Evolutionary conservation across 2,113 vertebrate genomes (phyloP), one percentile per base, ranked within the genome.

Genomic region (Bungarus multicinctus): DNA sequence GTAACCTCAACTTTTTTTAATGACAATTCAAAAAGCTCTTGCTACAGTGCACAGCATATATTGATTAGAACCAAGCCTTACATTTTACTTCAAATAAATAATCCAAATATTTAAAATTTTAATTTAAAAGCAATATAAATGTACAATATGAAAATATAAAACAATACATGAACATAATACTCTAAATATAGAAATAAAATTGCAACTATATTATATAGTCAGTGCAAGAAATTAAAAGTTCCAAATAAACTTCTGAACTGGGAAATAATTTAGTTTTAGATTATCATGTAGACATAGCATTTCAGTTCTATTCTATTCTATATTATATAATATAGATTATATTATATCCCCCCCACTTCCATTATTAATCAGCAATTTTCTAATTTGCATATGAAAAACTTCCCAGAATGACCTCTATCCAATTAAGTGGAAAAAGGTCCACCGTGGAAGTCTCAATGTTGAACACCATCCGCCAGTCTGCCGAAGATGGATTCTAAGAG

Each of bases 61-160:
- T 97, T 95, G 96, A 96, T 96, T 91, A 97, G 90, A 97, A 97
- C 95, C 95, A 96, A 97, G 97, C 95, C 91, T 95, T 81, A 81
- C 97, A 98, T 91, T 93, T 94, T 97, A 97, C 96, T 95, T 98
- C 92, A 98, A 98, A 98, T 98, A 98, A 98, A 98, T 98, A 98
- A 97, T 90, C 96, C 96, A 96, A 93, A 94, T 81, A 94, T 94
- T 96, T 94, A 97, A 94, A n/a, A 89, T 97, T 97, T 97, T 97
- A 97, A 98, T 94, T 98, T 98, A 98, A 96, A 98, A 97, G 96
- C 96, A 97, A 97, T 98, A 98, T 96, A 97, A 98, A 89, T 93
- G 89, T 93, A 93, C 98, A 98, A 98, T 98, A 98, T 96, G 97
- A 97, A 96, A 97, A 97, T 97, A 96, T 97, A 97, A 90, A 97